Evolutionary conservation across 2,797 vertebrate genomes (phyloP).

Genomic region (Takifugu rubripes): DNA sequence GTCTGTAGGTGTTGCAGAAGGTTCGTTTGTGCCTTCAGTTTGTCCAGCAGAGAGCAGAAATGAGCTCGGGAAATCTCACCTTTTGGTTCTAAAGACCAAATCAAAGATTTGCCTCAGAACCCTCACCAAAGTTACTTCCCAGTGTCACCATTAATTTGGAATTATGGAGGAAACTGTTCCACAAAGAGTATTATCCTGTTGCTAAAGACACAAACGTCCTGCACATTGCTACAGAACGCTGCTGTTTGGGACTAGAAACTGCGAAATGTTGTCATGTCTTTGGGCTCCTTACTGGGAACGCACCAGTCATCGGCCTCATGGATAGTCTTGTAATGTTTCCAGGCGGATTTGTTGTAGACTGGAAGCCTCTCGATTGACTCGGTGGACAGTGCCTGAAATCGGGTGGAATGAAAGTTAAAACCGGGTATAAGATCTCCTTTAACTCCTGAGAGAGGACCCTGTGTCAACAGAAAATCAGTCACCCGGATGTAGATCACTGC

Average conservation of each 20-base stretch:
- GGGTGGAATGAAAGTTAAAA: not conserved
- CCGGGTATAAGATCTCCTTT: not conserved
- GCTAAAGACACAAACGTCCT: not conserved
- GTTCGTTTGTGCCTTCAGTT: not conserved
- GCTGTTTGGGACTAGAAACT: slow-evolving; percentile 73
- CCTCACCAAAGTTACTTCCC: not conserved
- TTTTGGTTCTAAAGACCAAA: not conserved
- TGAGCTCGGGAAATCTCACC: not conserved
- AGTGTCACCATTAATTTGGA: not conserved
- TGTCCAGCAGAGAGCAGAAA: slow-evolving; percentile 1
- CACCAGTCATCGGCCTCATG: slow-evolving; percentile 98
- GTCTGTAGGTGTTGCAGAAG: not conserved
- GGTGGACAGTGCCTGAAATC: slow-evolving; percentile 87
- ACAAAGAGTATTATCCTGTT: slow-evolving; percentile 2
- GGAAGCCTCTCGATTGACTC: slow-evolving; percentile 96
- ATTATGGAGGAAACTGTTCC: not conserved
- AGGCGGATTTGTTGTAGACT: slow-evolving; percentile 95
- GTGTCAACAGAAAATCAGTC: slow-evolving; percentile 21
- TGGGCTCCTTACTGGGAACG: slow-evolving; percentile 94
- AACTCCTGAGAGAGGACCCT: not conserved
- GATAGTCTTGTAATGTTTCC: slow-evolving; percentile 94
- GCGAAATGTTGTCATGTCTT: slow-evolving; percentile 95
- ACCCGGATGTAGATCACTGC: slow-evolving; percentile 96
- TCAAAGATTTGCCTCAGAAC: not conserved
- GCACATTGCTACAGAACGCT: not conserved